These are phyloP conservation scores for Tachycineta bicolor DNA, from an alignment of 2,113 vertebrate species.

Conservation along the genomic window DNA sequence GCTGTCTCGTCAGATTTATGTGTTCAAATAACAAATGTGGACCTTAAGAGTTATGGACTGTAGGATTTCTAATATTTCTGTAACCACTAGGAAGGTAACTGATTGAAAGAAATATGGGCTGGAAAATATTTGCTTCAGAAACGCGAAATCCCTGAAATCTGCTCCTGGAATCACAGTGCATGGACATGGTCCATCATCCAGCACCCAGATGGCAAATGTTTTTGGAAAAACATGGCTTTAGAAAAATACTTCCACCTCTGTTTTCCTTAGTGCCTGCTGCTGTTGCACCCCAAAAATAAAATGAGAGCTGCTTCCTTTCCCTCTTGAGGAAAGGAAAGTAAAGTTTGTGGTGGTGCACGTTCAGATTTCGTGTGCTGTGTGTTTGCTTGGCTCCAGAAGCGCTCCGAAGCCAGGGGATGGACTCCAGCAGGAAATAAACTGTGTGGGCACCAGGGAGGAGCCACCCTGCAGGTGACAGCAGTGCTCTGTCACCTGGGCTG, in stretches of 20 bases:
- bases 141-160: background rate
- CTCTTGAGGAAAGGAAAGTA: background rate
- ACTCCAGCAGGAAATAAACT: background rate
- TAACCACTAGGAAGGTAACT: background rate
- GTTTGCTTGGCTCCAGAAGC: background rate
- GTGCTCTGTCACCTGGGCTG: fast-evolving
- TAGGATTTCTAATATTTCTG: background rate
- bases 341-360: background rate
- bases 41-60: background rate
- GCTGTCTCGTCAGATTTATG: background rate
- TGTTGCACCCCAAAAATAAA: constrained; percentile 18
- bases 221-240: constrained; percentile 1
- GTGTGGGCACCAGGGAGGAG: background rate
- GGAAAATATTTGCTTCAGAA: background rate
- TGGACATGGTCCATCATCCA: background rate
- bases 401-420: background rate
- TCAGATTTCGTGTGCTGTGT: background rate
- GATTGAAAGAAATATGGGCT: background rate
- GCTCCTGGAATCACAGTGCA: background rate
- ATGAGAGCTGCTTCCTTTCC: background rate
- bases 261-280: constrained; percentile 22
- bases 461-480: background rate
- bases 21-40: background rate
- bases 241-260: constrained; percentile 6
- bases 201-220: background rate